Percentiles rank a stretch among this genome's conserved stretches.
phyloP scores from a whole-genome alignment of 2,888 invertebrate genomes.

The Tupiocoris notatus region DNA sequence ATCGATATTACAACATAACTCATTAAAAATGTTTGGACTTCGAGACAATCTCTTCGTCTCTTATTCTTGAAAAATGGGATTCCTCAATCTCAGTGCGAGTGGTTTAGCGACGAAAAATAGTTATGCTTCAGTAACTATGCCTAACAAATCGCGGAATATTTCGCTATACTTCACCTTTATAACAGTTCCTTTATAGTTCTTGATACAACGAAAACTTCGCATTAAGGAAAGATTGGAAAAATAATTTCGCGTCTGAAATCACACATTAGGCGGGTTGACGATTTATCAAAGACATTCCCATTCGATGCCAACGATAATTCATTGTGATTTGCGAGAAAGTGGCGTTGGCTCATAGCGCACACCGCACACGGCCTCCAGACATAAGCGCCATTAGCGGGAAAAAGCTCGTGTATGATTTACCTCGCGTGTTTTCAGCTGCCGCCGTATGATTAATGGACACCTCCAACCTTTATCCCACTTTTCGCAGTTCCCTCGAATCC shows the following conservation, averaged over 20 bases:
- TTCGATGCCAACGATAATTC: slow-evolving; percentile 2
- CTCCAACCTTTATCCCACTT: not conserved
- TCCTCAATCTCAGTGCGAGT: too few relatives aligned
- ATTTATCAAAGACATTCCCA: slow-evolving; percentile 23
- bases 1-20: too few relatives aligned
- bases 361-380: slow-evolving; percentile 10
- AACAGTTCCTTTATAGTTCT: too few relatives aligned
- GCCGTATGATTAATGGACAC: slow-evolving; percentile 9
- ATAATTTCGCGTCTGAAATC: not conserved
- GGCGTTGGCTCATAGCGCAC: not conserved
- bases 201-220: too few relatives aligned
- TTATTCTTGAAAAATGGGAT: too few relatives aligned
- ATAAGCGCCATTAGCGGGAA: slow-evolving; percentile 28
- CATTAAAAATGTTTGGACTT: too few relatives aligned
- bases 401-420: slow-evolving; percentile 30
- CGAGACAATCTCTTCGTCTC: too few relatives aligned
- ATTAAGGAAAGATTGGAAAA: not conserved
- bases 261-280: not conserved
- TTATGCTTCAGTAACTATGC: too few relatives aligned
- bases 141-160: not conserved
- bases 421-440: slow-evolving; percentile 25
- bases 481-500: not conserved
- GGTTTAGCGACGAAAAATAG: too few relatives aligned
- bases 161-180: not conserved
- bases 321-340: slow-evolving; percentile 21